phyloP scores from a whole-genome alignment of 2,888 invertebrate genomes.

The Erebia aethiops region DNA sequence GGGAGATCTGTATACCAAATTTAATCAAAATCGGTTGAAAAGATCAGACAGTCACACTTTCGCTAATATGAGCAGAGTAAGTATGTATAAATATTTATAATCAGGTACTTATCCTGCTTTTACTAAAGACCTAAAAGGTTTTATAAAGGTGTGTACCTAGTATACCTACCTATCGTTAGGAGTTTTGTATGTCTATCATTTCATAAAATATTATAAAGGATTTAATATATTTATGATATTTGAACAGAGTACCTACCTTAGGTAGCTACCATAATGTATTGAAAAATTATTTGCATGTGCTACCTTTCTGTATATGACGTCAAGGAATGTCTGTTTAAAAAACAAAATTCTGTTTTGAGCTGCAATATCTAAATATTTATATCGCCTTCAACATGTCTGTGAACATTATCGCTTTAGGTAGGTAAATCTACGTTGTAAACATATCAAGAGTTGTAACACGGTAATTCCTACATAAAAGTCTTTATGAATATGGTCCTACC shows the following conservation, averaged over 20 bases:
- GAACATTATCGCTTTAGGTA: slow-evolving; percentile 20
- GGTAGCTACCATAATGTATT: neutral
- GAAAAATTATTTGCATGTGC: slow-evolving; percentile 7
- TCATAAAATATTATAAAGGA: neutral
- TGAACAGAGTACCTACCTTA: neutral
- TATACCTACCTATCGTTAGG: too few relatives aligned
- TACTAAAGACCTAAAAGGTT: too few relatives aligned
- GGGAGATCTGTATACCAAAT: too few relatives aligned
- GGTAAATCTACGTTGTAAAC: slow-evolving; percentile 13
- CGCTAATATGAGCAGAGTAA: too few relatives aligned
- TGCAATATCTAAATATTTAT: slow-evolving; percentile 61
- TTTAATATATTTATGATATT: neutral
- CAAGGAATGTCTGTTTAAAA: slow-evolving; percentile 62
- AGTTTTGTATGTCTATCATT: neutral
- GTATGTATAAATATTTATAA: too few relatives aligned
- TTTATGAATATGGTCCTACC: too few relatives aligned
- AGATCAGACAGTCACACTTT: too few relatives aligned
- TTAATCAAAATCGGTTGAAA: too few relatives aligned
- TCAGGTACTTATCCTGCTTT: too few relatives aligned
- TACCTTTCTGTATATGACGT: slow-evolving; percentile 51
- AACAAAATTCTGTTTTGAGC: slow-evolving; percentile 57
- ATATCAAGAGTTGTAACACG: slow-evolving; percentile 7
- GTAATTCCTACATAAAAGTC: neutral
- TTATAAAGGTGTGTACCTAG: too few relatives aligned
- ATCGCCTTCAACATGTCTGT: slow-evolving; percentile 36